Evolutionary conservation across 2,888 invertebrate species (phyloP).

Genomic region (Tinea trinotella): DNA sequence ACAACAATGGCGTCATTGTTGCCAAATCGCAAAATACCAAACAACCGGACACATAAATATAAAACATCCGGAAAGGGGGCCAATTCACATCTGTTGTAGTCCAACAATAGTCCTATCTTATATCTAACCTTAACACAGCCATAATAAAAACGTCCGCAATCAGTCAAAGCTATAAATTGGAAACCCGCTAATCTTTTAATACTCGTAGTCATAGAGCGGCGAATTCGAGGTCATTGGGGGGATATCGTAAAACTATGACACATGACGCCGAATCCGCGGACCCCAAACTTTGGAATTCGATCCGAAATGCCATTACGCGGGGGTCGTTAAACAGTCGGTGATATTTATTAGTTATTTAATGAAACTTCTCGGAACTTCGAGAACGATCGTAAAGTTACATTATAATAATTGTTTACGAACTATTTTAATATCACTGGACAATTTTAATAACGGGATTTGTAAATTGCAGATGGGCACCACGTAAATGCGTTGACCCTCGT

Average conservation of each 20-base stretch:
- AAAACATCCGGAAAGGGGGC: neutral
- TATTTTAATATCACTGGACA: neutral
- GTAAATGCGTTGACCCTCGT: conserved; percentile 74
- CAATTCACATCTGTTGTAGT: neutral
- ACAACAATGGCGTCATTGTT: conserved; percentile 1
- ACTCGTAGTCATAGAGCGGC: neutral
- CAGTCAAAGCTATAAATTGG: neutral
- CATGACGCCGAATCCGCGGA: conserved; percentile 25
- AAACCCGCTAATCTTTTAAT: conserved; percentile 5
- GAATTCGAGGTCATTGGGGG: conserved; percentile 26
- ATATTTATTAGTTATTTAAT: conserved; percentile 17
- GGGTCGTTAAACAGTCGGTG: conserved; percentile 19
- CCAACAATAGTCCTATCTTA: conserved; percentile 6
- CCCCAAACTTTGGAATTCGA: conserved; percentile 38
- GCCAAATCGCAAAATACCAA: conserved; percentile 1
- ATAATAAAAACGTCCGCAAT: neutral
- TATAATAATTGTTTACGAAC: neutral
- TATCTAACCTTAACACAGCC: conserved; percentile 1
- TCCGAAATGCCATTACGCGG: conserved; percentile 33
- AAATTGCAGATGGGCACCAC: conserved; percentile 75
- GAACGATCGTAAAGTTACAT: neutral
- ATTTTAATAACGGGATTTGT: conserved; percentile 9
- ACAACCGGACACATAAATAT: conserved; percentile 5
- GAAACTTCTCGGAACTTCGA: conserved; percentile 13
- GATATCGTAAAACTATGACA: conserved; percentile 23